Evolutionary conservation across 2,888 invertebrate species (phyloP), one percentile per base, ranked within the genome.

Genomic region (Punctoribates punctum): DNA sequence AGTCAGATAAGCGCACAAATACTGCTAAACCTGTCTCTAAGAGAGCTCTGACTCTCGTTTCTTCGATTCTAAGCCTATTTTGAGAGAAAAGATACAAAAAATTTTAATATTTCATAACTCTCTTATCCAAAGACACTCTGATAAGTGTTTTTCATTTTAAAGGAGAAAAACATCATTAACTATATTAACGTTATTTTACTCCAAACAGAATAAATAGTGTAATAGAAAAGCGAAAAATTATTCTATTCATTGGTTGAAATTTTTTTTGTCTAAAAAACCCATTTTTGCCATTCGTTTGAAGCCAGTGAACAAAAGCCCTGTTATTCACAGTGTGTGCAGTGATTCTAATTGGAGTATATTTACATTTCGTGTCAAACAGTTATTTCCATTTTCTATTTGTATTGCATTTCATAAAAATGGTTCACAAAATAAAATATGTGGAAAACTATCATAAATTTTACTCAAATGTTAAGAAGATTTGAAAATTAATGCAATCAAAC

Each of bases 401-500:
- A 48, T 54, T 54, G 54, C 54, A 54, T 54, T 54, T 54, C 54
- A 54, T 2, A 54, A 54, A 54, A 20, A 54, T n/a, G 4, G n/a
- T 54, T 54, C 20, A 2, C n/a, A 4, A 8, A 6, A 54, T n/a
- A 54, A n/a, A 54, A 54, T n/a, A 54, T n/a, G 8, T 20, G n/a
- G 20, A 54, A 54, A 54, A 54, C 46, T 54, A n/a, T 54, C 54
- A 54, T 54, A 54, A 54, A 54, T 54, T 54, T 54, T 54, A 20
- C n/a, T 54, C n/a, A 20, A 54, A n/a, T 17, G 17, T 20, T 8
- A 54, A 5, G 8, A 8, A 54, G 6, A n/a, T 54, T 54, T 54
- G 54, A 54, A 54, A 54, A 54, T 54, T 54, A 54, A 54, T 54
- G 54, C 54, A 54, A 54, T 54, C 54, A 54, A 54, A 54, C 54